Percentiles rank a stretch among this genome's conserved stretches.
Conservation (phyloP, 1,140 invertebrate species). For the Spodoptera litura region DNA sequence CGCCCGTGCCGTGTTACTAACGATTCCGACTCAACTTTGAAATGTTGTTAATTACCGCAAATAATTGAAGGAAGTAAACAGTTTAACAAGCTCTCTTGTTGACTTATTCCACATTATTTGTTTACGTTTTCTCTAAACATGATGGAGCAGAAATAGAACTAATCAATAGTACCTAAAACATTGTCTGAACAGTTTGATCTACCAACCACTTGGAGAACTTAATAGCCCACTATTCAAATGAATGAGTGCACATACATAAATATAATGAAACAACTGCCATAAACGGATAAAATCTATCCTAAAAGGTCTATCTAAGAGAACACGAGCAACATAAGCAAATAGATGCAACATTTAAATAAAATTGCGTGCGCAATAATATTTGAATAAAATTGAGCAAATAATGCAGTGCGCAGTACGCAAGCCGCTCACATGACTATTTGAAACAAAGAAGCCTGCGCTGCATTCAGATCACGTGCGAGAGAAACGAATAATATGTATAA, state of each 20-base stretch:
- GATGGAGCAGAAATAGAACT: too few species aligned
- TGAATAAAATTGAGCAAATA: slow-evolving; percentile 27
- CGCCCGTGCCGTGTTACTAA: slow-evolving; percentile 2
- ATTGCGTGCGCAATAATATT: slow-evolving; percentile 26
- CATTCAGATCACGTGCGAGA: slow-evolving; percentile 14
- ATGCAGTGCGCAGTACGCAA: slow-evolving; percentile 1
- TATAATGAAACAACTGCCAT: neutral
- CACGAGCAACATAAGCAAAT: neutral
- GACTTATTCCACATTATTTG: too few species aligned
- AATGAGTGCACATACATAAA: neutral
- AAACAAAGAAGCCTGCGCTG: slow-evolving; percentile 3
- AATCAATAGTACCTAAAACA: too few species aligned
- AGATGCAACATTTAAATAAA: neutral
- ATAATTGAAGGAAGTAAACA: slow-evolving; percentile 7
- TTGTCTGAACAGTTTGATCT: too few species aligned
- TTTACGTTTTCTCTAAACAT: too few species aligned
- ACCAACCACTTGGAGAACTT: neutral
- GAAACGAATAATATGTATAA: slow-evolving; percentile 22
- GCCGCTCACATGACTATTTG: slow-evolving; percentile 19
- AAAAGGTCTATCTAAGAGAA: too few species aligned
- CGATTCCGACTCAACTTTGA: slow-evolving; percentile 1
- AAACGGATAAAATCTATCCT: neutral
- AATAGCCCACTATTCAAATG: neutral
- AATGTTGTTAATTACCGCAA: slow-evolving; percentile 31
- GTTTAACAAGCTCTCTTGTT: neutral